phyloP scores from a whole-genome alignment of 1,140 invertebrate species.

The Delia radicum region DNA sequence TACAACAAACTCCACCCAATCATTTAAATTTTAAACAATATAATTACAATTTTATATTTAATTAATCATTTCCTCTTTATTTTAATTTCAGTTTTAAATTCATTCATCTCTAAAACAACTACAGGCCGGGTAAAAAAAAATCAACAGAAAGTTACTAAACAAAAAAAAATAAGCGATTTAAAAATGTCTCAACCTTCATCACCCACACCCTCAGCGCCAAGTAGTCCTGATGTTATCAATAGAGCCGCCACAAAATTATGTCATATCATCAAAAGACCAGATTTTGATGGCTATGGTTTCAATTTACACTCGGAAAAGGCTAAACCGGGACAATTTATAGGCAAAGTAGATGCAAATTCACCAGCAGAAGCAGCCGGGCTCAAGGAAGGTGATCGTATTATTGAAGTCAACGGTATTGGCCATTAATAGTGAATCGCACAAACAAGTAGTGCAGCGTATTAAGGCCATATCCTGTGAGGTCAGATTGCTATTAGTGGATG shows the following conservation, averaged over 20 bases:
- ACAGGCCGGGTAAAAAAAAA: background rate
- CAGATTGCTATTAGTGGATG: slow-evolving; percentile 80
- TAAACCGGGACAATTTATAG: slow-evolving; percentile 93
- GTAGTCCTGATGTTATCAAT: background rate
- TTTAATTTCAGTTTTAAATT: background rate
- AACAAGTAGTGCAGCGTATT: slow-evolving; percentile 91
- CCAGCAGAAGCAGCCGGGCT: slow-evolving; percentile 90
- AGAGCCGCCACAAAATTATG: slow-evolving; percentile 66
- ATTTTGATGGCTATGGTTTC: slow-evolving; percentile 97
- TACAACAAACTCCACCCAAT: background rate
- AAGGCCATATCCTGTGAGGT: slow-evolving; percentile 86
- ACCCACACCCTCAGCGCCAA: background rate
- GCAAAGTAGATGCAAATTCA: slow-evolving; percentile 92
- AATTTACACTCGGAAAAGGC: slow-evolving; percentile 98
- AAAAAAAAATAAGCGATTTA: background rate
- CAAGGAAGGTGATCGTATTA: slow-evolving; percentile 86
- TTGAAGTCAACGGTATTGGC: slow-evolving; percentile 92
- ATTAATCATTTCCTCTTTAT: background rate
- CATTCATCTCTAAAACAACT: background rate
- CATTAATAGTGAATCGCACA: slow-evolving; percentile 91
- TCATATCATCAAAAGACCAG: slow-evolving; percentile 85
- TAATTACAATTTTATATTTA: background rate
- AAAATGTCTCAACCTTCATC: slow-evolving; percentile 5
- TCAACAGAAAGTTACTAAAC: too few relatives aligned
- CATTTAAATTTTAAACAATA: background rate